phyloP scores from a whole-genome alignment of 2,113 vertebrate species.

The Casuarius casuarius region DNA sequence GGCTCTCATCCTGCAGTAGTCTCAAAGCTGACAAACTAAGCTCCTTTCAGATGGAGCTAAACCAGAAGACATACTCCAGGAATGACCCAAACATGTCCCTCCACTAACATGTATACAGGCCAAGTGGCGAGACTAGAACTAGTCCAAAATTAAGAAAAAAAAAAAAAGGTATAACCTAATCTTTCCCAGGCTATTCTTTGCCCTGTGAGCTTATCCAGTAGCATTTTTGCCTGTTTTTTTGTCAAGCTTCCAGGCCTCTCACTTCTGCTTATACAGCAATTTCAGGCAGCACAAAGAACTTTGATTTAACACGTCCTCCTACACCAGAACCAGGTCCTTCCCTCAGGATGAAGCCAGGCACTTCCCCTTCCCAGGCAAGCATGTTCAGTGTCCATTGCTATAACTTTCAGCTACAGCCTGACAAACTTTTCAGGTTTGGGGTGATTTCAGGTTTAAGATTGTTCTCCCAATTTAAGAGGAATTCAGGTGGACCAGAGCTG shows the following conservation, averaged over 20 bases:
- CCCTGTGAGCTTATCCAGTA: neutral
- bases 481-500: neutral
- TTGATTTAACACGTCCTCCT: neutral
- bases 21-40: neutral
- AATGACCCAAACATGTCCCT: neutral
- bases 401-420: neutral
- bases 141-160: neutral
- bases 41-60: neutral
- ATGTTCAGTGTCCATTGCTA: neutral
- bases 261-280: neutral
- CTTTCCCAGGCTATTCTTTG: neutral
- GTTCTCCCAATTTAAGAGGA: neutral
- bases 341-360: neutral
- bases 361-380: neutral
- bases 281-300: neutral
- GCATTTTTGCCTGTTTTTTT: neutral
- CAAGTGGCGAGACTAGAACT: neutral
- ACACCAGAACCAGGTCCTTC: neutral
- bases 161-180: neutral
- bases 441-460: neutral
- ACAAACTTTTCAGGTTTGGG: neutral
- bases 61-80: neutral
- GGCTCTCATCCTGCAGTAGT: neutral
- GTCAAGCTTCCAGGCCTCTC: neutral
- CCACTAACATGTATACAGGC: accelerated